Conservation (phyloP, 2,888 invertebrate genomes). For the Incurvaria masculella region DNA sequence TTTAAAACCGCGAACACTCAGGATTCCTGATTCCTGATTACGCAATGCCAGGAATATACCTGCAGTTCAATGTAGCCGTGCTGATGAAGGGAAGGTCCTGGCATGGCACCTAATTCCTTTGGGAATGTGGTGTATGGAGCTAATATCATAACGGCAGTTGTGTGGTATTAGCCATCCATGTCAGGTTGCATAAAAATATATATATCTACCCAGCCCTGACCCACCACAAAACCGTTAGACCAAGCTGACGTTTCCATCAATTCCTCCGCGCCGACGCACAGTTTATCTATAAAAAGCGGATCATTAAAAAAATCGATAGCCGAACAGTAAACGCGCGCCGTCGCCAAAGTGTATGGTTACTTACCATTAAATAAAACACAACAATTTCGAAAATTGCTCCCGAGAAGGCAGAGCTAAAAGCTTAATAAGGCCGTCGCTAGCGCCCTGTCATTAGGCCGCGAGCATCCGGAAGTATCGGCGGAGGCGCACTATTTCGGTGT, state of each 20-base stretch:
- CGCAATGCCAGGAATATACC: too few relatives aligned
- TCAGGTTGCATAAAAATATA: too few relatives aligned
- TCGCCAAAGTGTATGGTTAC: slow-evolving; percentile 16
- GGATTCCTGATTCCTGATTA: too few relatives aligned
- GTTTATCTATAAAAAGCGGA: background rate
- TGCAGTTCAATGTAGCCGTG: too few relatives aligned
- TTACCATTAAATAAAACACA: slow-evolving; percentile 20
- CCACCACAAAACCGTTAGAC: background rate
- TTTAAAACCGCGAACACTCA: too few relatives aligned
- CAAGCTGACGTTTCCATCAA: background rate
- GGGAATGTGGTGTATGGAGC: too few relatives aligned
- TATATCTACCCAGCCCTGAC: too few relatives aligned
- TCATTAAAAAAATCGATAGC: background rate
- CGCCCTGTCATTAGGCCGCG: background rate
- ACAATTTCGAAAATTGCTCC: slow-evolving; percentile 20
- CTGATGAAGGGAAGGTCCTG: too few relatives aligned
- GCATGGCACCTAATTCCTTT: too few relatives aligned
- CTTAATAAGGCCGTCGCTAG: slow-evolving; percentile 4
- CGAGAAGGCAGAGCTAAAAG: slow-evolving; percentile 10
- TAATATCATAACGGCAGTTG: too few relatives aligned
- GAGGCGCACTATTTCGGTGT: background rate
- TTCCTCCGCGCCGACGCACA: background rate
- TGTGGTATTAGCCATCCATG: too few relatives aligned
- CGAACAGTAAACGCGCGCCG: background rate
- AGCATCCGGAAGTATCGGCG: background rate